Conservation (phyloP, 1,140 invertebrate species). For the Acyrthosiphon pisum region DNA sequence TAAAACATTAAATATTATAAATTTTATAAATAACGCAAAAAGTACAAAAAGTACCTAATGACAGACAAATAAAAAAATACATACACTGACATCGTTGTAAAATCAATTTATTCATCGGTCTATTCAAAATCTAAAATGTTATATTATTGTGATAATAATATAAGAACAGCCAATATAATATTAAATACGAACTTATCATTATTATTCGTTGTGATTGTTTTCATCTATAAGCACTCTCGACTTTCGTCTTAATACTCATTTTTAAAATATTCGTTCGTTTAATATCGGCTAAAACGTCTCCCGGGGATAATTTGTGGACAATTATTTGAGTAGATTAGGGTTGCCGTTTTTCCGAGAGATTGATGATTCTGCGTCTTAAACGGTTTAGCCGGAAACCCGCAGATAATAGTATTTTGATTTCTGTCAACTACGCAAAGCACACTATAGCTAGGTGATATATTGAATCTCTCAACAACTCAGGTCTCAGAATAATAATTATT, state of each 20-base stretch:
- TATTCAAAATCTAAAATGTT: neutral
- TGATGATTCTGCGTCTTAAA: slow-evolving; percentile 1
- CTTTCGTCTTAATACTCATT: neutral
- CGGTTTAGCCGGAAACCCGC: neutral
- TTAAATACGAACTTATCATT: neutral
- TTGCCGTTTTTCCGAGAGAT: neutral
- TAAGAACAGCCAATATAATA: neutral
- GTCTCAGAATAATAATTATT: neutral
- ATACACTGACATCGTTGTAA: neutral
- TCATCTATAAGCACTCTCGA: neutral
- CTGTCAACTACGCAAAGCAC: neutral
- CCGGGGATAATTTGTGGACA: neutral
- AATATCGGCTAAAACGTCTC: neutral
- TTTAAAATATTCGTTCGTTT: neutral
- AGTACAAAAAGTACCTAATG: too few species aligned
- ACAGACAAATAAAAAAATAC: too few species aligned
- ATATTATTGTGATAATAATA: neutral
- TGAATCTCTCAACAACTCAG: neutral
- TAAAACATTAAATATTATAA: too few species aligned
- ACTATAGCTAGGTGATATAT: neutral
- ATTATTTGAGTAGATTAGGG: slow-evolving; percentile 19
- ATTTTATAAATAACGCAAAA: too few species aligned
- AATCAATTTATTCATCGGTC: neutral
- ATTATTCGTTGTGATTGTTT: neutral
- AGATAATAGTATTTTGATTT: slow-evolving; percentile 17